These are phyloP conservation scores for Beris chalybata DNA, from an alignment of 2,888 invertebrate species.

Conservation along the genomic window DNA sequence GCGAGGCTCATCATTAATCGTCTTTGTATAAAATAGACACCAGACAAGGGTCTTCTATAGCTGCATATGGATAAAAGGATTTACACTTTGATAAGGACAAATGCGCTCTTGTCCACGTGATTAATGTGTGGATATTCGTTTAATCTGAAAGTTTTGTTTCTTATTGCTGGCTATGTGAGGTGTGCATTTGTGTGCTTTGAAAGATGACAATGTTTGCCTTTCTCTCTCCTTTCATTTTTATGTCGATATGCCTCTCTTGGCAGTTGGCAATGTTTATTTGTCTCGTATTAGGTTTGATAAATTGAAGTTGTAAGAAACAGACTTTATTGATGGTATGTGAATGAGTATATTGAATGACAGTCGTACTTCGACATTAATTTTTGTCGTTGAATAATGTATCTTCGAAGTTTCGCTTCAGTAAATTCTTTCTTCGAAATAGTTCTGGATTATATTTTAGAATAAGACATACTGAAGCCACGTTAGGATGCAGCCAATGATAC, in stretches of 20 bases:
- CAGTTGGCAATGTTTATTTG: constrained; percentile 16
- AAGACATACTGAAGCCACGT: too few relatives aligned
- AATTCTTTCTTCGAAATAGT: too few relatives aligned
- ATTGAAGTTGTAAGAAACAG: constrained; percentile 5
- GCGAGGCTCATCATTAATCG: constrained; percentile 34
- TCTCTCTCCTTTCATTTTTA: not conserved
- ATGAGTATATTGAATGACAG: not conserved
- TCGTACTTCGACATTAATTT: too few relatives aligned
- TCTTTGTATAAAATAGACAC: constrained; percentile 35
- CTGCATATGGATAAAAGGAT: constrained; percentile 36
- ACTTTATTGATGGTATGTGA: constrained; percentile 14
- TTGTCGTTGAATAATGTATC: too few relatives aligned
- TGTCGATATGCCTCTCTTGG: constrained; percentile 1
- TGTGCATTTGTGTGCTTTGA: not conserved
- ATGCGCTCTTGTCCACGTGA: constrained; percentile 37
- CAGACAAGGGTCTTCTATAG: constrained; percentile 29
- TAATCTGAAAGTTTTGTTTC: constrained; percentile 37
- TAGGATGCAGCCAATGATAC: too few relatives aligned
- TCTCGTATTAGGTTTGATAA: constrained; percentile 14
- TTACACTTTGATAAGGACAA: constrained; percentile 39
- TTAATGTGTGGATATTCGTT: constrained; percentile 38
- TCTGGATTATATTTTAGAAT: too few relatives aligned
- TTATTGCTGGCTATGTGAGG: constrained; percentile 20
- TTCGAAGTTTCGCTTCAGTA: too few relatives aligned
- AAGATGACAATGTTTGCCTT: constrained; percentile 4